A percentile compares a stretch with the other conserved stretches of the same genome.
Evolutionary conservation across 2,888 invertebrate genomes (phyloP).

Genomic region (Euplagia quadripunctaria): DNA sequence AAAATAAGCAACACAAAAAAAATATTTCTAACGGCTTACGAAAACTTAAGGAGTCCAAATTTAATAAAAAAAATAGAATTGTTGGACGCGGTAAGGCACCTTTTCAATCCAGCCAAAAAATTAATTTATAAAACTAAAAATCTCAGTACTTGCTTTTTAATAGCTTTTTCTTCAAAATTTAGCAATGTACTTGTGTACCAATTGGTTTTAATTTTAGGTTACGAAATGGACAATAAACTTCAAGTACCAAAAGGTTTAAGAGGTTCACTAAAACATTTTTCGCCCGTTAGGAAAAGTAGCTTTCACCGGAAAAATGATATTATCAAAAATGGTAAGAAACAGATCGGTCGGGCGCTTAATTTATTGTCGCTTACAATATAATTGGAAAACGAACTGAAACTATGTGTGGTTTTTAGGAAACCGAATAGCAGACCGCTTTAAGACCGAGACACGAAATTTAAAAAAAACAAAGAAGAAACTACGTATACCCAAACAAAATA

Average conservation of each 20-base stretch:
- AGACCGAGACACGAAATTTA: background rate
- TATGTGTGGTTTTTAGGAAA: slow-evolving; percentile 7
- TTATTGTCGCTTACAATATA: background rate
- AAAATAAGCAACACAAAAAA: background rate
- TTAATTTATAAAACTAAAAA: background rate
- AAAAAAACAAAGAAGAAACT: background rate
- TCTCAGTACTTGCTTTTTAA: background rate
- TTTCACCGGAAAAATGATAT: background rate
- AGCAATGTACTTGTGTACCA: background rate
- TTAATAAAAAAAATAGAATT: slow-evolving; percentile 1
- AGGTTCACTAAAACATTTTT: background rate
- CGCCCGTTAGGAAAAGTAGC: background rate
- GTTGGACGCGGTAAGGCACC: background rate
- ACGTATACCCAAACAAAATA: background rate
- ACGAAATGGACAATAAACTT: background rate
- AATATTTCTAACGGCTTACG: background rate
- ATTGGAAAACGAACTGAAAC: background rate
- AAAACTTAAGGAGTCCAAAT: background rate
- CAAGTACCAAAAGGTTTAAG: background rate
- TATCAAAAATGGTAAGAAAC: slow-evolving; percentile 6
- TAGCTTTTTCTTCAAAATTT: background rate
- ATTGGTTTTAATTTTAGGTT: slow-evolving; percentile 11
- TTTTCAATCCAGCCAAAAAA: background rate
- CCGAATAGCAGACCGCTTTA: background rate
- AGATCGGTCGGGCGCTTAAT: background rate